Evolutionary conservation across 2,113 vertebrate species (phyloP).

Genomic region (Redunca redunca): DNA sequence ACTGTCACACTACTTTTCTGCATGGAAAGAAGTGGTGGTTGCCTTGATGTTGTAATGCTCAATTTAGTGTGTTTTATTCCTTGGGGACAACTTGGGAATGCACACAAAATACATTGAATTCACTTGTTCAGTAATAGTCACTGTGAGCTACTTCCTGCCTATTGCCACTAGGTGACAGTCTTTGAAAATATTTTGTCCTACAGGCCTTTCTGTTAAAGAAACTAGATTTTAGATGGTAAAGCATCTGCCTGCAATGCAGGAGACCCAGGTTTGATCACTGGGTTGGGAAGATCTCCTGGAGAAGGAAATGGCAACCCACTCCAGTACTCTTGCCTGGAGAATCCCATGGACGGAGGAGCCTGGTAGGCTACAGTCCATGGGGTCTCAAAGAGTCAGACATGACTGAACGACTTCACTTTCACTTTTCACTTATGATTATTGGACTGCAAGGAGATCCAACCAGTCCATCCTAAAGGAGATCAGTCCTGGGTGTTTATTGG

Average conservation of each 20-base stretch:
- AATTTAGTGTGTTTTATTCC: neutral
- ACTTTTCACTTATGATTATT: neutral
- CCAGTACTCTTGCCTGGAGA: too few species aligned
- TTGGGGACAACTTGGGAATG: neutral
- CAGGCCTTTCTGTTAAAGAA: neutral
- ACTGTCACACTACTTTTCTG: neutral
- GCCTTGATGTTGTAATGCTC: neutral
- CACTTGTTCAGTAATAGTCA: neutral
- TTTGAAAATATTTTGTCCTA: slow-evolving; percentile 53
- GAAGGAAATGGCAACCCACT: too few species aligned
- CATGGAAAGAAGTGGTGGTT: neutral
- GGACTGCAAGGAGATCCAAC: neutral
- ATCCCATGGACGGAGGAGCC: too few species aligned
- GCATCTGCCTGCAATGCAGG: too few species aligned
- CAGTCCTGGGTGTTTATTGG: neutral
- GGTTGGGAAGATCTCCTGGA: too few species aligned
- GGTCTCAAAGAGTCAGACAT: too few species aligned
- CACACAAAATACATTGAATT: neutral
- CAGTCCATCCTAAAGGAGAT: neutral
- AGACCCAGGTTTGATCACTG: too few species aligned
- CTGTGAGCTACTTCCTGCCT: neutral
- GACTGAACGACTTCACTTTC: too few species aligned
- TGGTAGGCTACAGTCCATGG: too few species aligned
- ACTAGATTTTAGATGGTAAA: neutral
- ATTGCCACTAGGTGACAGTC: slow-evolving; percentile 64